phyloP scores from a whole-genome alignment of 2,797 vertebrate genomes.

The Coregonus sp. region DNA sequence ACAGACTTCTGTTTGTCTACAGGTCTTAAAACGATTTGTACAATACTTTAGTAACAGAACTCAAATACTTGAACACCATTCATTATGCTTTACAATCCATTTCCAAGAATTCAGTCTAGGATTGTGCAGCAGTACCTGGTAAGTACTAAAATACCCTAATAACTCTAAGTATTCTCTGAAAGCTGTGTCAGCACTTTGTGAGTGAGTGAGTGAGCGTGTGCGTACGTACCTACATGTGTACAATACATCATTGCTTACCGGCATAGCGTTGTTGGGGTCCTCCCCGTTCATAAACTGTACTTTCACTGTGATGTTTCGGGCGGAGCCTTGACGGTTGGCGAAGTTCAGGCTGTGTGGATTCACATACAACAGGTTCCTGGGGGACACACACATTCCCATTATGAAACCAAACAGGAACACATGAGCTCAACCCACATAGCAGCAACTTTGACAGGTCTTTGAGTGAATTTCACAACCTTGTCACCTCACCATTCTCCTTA shows the following conservation, averaged over 20 bases:
- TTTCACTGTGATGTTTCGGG: conserved; percentile 98
- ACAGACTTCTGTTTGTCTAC: background rate
- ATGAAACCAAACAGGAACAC: background rate
- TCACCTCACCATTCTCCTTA: background rate
- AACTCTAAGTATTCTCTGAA: too few species aligned
- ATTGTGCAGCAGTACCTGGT: conserved; percentile 78
- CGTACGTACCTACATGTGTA: too few species aligned
- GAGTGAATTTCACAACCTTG: background rate
- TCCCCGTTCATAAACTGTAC: conserved; percentile 99
- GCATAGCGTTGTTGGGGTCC: conserved; percentile 94
- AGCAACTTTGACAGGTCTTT: background rate
- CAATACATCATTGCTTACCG: conserved; percentile 73
- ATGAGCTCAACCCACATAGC: background rate
- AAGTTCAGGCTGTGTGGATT: conserved; percentile 98
- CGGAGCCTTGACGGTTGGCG: conserved; percentile 97
- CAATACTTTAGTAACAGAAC: background rate
- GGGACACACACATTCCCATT: conserved; percentile 51
- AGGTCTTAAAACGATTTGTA: background rate
- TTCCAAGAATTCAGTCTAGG: background rate
- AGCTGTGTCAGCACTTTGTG: too few species aligned
- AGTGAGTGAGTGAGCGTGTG: too few species aligned
- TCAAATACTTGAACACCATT: too few species aligned
- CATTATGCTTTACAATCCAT: background rate
- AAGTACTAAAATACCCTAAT: conserved; percentile 1
- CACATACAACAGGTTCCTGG: conserved; percentile 94